Conservation (phyloP, 2,797 vertebrate species). For the Manis javanica region DNA sequence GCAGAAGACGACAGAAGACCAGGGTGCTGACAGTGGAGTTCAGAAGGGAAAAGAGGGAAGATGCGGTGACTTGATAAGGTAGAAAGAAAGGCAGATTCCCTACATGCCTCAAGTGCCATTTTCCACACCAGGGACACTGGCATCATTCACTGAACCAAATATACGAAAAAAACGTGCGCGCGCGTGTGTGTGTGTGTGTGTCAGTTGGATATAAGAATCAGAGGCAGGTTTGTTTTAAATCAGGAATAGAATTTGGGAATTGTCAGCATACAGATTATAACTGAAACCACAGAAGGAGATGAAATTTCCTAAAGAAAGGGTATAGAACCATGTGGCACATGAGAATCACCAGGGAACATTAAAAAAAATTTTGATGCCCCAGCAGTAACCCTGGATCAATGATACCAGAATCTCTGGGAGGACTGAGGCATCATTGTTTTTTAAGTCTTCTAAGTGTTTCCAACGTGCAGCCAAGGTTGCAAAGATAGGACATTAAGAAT, state of each 20-base stretch:
- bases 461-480: not conserved
- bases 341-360: not conserved
- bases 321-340: not conserved
- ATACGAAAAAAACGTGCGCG: not conserved
- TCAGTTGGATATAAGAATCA: not conserved
- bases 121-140: not conserved
- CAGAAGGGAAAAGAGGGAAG: not conserved
- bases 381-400: not conserved
- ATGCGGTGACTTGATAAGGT: not conserved
- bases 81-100: not conserved
- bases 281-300: not conserved
- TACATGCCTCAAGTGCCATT: not conserved
- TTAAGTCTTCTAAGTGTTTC: not conserved
- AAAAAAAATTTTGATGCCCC: not conserved
- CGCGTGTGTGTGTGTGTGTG: not conserved
- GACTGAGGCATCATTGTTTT: not conserved
- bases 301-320: conserved; percentile 6
- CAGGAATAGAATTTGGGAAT: conserved; percentile 36
- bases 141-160: not conserved
- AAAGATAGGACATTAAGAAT: conserved; percentile 41
- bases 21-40: not conserved
- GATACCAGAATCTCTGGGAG: conserved; percentile 8
- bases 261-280: not conserved
- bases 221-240: conserved; percentile 34
- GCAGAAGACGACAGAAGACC: not conserved